Evolutionary conservation across 1,140 invertebrate species (phyloP).

Genomic region (Anastatus disparis): DNA sequence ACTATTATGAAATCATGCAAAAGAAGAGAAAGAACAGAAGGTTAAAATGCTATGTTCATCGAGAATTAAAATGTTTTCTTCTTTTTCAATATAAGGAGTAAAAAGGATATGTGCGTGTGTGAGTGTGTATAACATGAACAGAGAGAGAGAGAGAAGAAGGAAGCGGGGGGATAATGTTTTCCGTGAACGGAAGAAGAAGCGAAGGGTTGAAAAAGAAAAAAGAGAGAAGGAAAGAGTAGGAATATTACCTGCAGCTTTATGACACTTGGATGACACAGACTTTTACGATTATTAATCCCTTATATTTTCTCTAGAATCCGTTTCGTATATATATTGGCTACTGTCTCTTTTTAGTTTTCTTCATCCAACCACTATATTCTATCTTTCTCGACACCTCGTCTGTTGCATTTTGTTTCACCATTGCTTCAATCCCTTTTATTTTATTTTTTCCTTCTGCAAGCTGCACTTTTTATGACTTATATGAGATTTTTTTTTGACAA

Average conservation of each 20-base stretch:
- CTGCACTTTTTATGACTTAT: neutral
- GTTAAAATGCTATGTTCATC: constrained; percentile 45
- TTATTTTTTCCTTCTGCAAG: constrained; percentile 8
- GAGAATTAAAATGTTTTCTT: constrained; percentile 8
- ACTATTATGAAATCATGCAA: constrained; percentile 50
- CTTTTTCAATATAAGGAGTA: neutral
- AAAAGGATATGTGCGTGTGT: constrained; percentile 1
- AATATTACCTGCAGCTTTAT: constrained; percentile 56
- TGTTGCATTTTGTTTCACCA: neutral
- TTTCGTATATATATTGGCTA: constrained; percentile 36
- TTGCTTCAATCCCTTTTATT: neutral
- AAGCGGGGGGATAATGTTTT: too few species aligned
- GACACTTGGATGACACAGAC: constrained; percentile 51
- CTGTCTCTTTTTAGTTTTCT: neutral
- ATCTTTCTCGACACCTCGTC: neutral
- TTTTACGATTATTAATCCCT: constrained; percentile 59
- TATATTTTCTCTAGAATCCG: constrained; percentile 50
- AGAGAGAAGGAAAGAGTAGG: too few species aligned
- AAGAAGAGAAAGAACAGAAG: constrained; percentile 37
- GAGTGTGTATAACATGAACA: too few species aligned
- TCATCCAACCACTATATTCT: neutral
- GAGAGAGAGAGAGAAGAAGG: neutral
- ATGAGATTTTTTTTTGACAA: too few species aligned
- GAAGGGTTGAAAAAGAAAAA: constrained; percentile 12
- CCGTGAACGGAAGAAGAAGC: constrained; percentile 13